Conservation (phyloP, 2,888 invertebrate species). For the Cerceris rybyensis region DNA sequence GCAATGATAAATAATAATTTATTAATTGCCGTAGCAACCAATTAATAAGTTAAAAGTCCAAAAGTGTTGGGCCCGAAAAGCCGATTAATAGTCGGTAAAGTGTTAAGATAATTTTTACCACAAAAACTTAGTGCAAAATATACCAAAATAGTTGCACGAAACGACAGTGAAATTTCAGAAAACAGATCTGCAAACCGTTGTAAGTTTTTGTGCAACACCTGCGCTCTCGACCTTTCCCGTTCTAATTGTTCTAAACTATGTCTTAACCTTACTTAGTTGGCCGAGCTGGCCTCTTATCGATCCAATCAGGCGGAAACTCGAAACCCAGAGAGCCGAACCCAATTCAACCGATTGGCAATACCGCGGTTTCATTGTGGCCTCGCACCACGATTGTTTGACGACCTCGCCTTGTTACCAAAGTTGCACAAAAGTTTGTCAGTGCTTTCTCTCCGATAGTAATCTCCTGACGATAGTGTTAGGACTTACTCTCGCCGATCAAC, state of each 20-base stretch:
- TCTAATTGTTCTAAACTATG: conserved; percentile 65
- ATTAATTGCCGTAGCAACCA: no score
- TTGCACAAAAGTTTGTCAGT: conserved; percentile 73
- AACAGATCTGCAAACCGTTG: not conserved
- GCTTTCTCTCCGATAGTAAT: conserved; percentile 45
- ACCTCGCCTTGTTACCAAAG: conserved; percentile 75
- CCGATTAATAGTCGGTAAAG: no score
- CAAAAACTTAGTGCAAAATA: no score
- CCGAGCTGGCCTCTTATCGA: conserved; percentile 59
- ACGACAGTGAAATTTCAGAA: no score
- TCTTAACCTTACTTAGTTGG: conserved; percentile 61
- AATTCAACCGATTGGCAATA: conserved; percentile 76
- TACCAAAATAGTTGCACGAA: no score
- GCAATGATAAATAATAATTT: no score
- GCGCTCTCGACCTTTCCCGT: conserved; percentile 21
- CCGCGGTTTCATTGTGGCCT: conserved; percentile 76
- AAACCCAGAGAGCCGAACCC: conserved; percentile 62
- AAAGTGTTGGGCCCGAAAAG: no score
- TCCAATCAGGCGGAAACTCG: conserved; percentile 66
- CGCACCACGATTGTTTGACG: conserved; percentile 76
- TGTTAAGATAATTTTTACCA: no score
- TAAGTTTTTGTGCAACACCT: conserved; percentile 31
- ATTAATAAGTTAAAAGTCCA: no score
- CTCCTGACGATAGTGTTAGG: conserved; percentile 44
- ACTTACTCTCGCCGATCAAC: conserved; percentile 50